phyloP scores from a whole-genome alignment of 1,140 invertebrate species.

The Ephestia elutella region DNA sequence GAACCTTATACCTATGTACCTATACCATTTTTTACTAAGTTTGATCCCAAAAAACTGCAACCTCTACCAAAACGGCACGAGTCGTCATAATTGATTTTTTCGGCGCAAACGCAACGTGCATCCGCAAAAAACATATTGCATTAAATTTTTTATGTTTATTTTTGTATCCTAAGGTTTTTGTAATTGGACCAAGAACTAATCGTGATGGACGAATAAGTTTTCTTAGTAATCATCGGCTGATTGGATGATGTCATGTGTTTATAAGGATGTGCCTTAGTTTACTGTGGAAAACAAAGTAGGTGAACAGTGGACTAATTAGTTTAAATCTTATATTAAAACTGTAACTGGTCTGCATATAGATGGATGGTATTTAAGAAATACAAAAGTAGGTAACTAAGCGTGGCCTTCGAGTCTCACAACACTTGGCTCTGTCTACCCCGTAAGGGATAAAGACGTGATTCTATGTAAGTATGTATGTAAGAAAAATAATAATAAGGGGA shows the following conservation, averaged over 20 bases:
- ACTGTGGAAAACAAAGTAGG: neutral
- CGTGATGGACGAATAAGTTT: constrained; percentile 24
- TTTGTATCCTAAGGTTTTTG: constrained; percentile 26
- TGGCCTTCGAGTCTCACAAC: no score
- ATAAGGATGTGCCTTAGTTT: constrained; percentile 1
- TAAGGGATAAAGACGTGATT: no score
- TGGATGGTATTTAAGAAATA: no score
- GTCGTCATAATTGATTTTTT: constrained; percentile 50
- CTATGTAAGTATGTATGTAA: no score
- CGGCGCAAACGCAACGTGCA: constrained; percentile 20
- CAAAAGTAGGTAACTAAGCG: no score
- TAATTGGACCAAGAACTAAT: constrained; percentile 35
- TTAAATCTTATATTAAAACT: no score
- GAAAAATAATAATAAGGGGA: no score
- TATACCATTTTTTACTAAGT: neutral
- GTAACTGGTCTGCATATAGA: no score
- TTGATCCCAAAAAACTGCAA: neutral
- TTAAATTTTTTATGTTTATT: constrained; percentile 24
- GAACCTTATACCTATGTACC: no score
- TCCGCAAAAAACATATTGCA: constrained; percentile 47
- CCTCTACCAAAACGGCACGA: constrained; percentile 37
- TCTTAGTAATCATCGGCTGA: constrained; percentile 25
- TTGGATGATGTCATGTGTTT: constrained; percentile 3
- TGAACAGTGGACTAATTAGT: neutral
- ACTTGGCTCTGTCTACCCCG: no score